phyloP scores from a whole-genome alignment of 1,140 invertebrate genomes.

The Archegozetes longisetosus region DNA sequence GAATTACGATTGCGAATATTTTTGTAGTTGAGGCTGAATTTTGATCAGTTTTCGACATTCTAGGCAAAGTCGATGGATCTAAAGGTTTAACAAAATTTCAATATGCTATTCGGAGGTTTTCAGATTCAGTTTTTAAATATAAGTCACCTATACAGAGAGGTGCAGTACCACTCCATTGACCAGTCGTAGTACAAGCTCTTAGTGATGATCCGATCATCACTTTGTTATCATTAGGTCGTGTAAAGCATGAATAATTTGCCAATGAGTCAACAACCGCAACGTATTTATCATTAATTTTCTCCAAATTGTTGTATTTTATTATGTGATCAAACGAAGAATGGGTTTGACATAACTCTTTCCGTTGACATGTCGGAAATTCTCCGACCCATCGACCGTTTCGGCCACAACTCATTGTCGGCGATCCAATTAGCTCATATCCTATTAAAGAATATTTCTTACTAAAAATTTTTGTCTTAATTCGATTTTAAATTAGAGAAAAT shows the following conservation, averaged over 20 bases:
- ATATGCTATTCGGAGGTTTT: not conserved
- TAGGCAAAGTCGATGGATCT: not conserved
- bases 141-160: not conserved
- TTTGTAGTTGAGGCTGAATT: not conserved
- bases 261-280: not conserved
- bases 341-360: not conserved
- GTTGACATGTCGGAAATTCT: not conserved
- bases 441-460: not conserved
- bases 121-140: not conserved
- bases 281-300: not conserved
- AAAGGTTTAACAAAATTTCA: not conserved
- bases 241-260: not conserved
- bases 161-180: not conserved
- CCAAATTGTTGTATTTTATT: not conserved
- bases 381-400: not conserved
- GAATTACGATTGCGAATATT: not conserved
- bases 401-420: not conserved
- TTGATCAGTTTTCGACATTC: not conserved
- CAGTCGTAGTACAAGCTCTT: not conserved
- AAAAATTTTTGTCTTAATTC: not conserved
- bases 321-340: no score
- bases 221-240: not conserved
- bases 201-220: not conserved
- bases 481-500: not conserved
- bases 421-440: not conserved